Conservation (phyloP, 2,888 invertebrate species). For the Agriopis aurantiaria region DNA sequence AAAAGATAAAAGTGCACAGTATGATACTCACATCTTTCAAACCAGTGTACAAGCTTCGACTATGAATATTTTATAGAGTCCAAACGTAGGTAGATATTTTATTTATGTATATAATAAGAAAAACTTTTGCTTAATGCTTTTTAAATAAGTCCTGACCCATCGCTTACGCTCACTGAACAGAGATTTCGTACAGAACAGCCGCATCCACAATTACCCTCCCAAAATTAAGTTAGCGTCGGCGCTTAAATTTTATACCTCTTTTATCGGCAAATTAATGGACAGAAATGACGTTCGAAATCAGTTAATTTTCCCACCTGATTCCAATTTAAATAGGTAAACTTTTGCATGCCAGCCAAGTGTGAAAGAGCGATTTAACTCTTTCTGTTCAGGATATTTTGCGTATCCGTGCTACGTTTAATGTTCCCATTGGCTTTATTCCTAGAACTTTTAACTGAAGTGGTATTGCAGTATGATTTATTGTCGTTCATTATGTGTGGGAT, state of each 20-base stretch:
- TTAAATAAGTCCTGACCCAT: neutral
- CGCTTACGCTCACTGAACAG: slow-evolving; percentile 1
- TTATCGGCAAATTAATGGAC: slow-evolving; percentile 35
- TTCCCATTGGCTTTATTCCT: slow-evolving; percentile 31
- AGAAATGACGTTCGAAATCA: slow-evolving; percentile 47
- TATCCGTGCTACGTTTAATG: slow-evolving; percentile 36
- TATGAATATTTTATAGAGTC: no score
- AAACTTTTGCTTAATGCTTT: no score
- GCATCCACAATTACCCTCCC: slow-evolving; percentile 27
- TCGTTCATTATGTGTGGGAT: slow-evolving; percentile 51
- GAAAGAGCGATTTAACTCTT: slow-evolving; percentile 4
- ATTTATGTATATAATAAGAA: no score
- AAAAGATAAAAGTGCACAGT: no score
- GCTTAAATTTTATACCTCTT: slow-evolving; percentile 30
- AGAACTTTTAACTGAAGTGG: slow-evolving; percentile 34
- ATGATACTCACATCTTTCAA: no score
- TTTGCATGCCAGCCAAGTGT: slow-evolving; percentile 7
- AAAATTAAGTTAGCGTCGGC: slow-evolving; percentile 24
- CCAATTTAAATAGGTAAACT: slow-evolving; percentile 16
- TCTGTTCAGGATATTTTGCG: slow-evolving; percentile 13
- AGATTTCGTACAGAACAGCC: slow-evolving; percentile 19
- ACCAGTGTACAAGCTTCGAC: no score
- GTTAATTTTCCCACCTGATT: slow-evolving; percentile 38
- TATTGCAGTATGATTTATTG: slow-evolving; percentile 50
- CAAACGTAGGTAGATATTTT: no score